phyloP scores from a whole-genome alignment of 2,888 invertebrate genomes.

The Agrilus biguttatus region DNA sequence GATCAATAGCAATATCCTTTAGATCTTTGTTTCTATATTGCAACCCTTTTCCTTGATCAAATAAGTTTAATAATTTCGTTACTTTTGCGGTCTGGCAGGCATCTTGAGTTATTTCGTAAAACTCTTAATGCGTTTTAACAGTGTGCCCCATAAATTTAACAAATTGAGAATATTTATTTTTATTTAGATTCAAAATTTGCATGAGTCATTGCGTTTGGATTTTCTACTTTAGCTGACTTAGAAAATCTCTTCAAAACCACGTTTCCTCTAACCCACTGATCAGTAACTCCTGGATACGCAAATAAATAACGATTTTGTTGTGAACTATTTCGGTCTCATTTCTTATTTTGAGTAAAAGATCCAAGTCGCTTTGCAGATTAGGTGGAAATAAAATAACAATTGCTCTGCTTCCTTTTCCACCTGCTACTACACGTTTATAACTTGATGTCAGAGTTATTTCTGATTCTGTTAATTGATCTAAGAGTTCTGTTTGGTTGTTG shows the following conservation, averaged over 20 bases:
- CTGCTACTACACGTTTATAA: constrained; percentile 7
- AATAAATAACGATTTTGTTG: constrained; percentile 7
- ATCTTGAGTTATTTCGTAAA: constrained; percentile 6
- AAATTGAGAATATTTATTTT: constrained; percentile 1
- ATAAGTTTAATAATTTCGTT: constrained; percentile 2
- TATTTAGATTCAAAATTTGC: constrained; percentile 4
- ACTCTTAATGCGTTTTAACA: constrained; percentile 2
- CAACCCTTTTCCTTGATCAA: constrained; percentile 3
- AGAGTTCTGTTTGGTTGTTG: constrained; percentile 6
- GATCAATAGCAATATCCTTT: not conserved
- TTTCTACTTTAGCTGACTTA: constrained; percentile 2
- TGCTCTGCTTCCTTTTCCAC: constrained; percentile 7
- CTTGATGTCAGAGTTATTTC: constrained; percentile 3
- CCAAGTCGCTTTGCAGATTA: constrained; percentile 4
- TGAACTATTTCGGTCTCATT: constrained; percentile 3
- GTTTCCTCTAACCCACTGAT: constrained; percentile 6
- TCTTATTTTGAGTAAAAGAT: constrained; percentile 7
- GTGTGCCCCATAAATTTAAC: constrained; percentile 2
- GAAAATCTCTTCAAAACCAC: constrained; percentile 4
- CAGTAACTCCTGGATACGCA: constrained; percentile 4
- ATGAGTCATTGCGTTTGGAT: constrained; percentile 4
- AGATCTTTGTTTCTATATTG: constrained; percentile 2
- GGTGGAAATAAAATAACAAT: constrained; percentile 7
- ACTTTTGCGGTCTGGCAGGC: constrained; percentile 6
- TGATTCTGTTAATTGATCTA: constrained; percentile 4